Evolutionary conservation across 2,888 invertebrate genomes (phyloP).

Genomic region (Tenthredo scrophulariae): DNA sequence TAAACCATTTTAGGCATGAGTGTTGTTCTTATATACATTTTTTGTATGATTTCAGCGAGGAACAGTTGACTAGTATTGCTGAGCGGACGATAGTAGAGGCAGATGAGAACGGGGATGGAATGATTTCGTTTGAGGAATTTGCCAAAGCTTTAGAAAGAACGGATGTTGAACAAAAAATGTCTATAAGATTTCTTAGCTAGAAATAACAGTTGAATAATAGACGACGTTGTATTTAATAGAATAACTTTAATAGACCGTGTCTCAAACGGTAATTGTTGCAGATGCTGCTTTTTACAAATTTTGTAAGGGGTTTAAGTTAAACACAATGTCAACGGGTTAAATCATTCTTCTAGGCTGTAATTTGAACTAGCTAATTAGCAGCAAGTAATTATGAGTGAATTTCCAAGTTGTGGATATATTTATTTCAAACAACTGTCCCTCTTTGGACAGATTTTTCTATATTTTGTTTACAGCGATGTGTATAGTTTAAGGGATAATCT

Average conservation of each 20-base stretch:
- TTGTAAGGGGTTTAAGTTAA: not conserved
- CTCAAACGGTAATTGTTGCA: not conserved
- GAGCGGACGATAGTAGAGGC: constrained; percentile 98
- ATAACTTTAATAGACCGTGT: not conserved
- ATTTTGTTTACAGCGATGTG: not conserved
- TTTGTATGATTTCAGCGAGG: constrained; percentile 83
- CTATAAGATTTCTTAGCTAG: constrained; percentile 98
- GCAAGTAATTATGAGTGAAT: constrained; percentile 18
- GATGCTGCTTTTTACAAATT: not conserved
- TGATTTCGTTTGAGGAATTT: constrained; percentile 99
- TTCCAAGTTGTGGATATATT: not conserved
- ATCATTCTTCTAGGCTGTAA: not conserved
- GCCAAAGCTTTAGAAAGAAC: constrained; percentile 95
- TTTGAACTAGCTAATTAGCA: not conserved
- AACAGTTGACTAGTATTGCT: constrained; percentile 96
- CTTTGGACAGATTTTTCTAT: not conserved
- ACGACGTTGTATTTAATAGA: not conserved
- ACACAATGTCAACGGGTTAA: not conserved
- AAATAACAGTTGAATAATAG: constrained; percentile 56
- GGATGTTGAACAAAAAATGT: constrained; percentile 99
- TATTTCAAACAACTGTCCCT: not conserved
- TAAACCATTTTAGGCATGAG: not conserved
- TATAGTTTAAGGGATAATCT: not conserved
- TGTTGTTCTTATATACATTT: constrained; percentile 33
- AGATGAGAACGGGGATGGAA: constrained; percentile 96